Conservation (phyloP, 1,140 invertebrate genomes). For the Pygmarrhopalites habei region DNA sequence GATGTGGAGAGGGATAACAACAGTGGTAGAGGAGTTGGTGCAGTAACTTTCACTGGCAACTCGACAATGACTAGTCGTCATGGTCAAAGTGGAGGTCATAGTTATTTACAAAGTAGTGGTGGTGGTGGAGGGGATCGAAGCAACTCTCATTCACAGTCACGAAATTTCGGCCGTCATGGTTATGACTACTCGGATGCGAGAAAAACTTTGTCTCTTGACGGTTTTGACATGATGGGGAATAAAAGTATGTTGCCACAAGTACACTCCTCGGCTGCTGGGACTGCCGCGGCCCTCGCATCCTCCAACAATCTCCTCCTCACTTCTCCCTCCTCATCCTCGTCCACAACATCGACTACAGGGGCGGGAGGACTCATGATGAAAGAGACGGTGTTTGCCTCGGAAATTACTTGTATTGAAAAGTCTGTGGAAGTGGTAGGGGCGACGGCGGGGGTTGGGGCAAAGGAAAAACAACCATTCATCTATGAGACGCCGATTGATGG, state of each 20-base stretch:
- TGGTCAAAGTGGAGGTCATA: too few species aligned
- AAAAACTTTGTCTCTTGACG: not conserved
- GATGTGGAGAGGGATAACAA: not conserved
- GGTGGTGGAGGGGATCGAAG: too few species aligned
- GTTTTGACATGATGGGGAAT: not conserved
- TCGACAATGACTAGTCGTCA: too few species aligned
- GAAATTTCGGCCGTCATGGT: too few species aligned
- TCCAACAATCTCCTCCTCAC: too few species aligned
- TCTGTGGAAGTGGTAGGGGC: slow-evolving; percentile 10
- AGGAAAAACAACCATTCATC: slow-evolving; percentile 31
- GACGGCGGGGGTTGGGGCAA: not conserved
- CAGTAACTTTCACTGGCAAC: too few species aligned
- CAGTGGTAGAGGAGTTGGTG: too few species aligned
- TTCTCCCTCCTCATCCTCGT: slow-evolving; percentile 17
- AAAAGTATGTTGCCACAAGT: not conserved
- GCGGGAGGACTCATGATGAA: slow-evolving; percentile 27
- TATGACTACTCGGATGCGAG: not conserved
- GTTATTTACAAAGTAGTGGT: too few species aligned
- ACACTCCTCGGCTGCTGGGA: not conserved
- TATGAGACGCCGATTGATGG: slow-evolving; percentile 52
- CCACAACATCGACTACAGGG: not conserved
- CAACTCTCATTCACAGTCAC: too few species aligned
- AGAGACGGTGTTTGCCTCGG: slow-evolving; percentile 37
- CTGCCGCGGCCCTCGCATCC: too few species aligned
- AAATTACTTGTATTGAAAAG: slow-evolving; percentile 38